A percentile compares a stretch with the other conserved stretches of the same genome.
phyloP scores from a whole-genome alignment of 2,888 invertebrate genomes.

The Drosophila nr. perissopoda region DNA sequence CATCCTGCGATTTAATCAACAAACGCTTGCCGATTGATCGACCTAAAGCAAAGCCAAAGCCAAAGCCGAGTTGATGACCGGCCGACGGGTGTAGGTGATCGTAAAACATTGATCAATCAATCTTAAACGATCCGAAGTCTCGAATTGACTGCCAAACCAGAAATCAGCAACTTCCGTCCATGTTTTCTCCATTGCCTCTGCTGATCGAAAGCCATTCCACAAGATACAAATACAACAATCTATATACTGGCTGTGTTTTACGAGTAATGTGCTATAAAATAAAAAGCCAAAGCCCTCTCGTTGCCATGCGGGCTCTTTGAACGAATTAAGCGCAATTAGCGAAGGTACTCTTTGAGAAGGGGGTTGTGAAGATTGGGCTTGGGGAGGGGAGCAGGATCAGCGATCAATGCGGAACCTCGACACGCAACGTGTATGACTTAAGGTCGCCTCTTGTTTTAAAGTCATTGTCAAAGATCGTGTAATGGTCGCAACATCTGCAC shows the following conservation, averaged over 20 bases:
- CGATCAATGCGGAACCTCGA: slow-evolving; percentile 32
- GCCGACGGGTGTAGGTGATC: slow-evolving; percentile 63
- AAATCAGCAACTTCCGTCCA: slow-evolving; percentile 80
- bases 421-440: slow-evolving; percentile 52
- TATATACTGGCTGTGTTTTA: slow-evolving; percentile 26
- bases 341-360: slow-evolving; percentile 59
- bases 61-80: slow-evolving; percentile 53
- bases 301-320: slow-evolving; percentile 76
- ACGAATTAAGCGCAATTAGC: slow-evolving; percentile 78
- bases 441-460: slow-evolving; percentile 36
- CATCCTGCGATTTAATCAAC: slow-evolving; percentile 83
- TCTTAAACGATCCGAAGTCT: slow-evolving; percentile 74
- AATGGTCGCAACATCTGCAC: slow-evolving; percentile 49
- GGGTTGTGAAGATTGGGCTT: slow-evolving; percentile 1
- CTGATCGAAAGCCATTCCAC: slow-evolving; percentile 3
- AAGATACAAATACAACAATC: slow-evolving; percentile 2
- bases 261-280: slow-evolving; percentile 48
- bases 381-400: slow-evolving; percentile 47
- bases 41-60: slow-evolving; percentile 59
- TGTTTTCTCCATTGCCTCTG: slow-evolving; percentile 12
- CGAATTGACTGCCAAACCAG: slow-evolving; percentile 56
- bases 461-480: slow-evolving; percentile 42
- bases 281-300: slow-evolving; percentile 43
- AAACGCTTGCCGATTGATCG: slow-evolving; percentile 68
- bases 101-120: slow-evolving; percentile 76